Evolutionary conservation across 2,888 invertebrate species (phyloP).

Genomic region (Rhingia campestris): DNA sequence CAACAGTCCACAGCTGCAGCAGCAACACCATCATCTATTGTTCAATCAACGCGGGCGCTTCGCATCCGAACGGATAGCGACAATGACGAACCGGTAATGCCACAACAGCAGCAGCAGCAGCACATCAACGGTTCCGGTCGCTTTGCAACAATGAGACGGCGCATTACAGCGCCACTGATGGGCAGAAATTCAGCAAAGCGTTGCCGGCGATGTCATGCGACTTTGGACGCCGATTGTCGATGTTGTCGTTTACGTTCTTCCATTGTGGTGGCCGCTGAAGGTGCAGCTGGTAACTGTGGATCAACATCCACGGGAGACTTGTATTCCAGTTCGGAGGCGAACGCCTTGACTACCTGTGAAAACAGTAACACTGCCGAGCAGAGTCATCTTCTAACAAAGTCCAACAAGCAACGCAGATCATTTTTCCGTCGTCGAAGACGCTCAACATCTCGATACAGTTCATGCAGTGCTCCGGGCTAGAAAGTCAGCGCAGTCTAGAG

Average conservation of each 20-base stretch:
- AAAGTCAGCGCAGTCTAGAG: neutral
- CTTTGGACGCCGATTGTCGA: conserved; percentile 54
- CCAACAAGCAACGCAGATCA: conserved; percentile 43
- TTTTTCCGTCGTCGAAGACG: conserved; percentile 71
- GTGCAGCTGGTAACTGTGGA: conserved; percentile 40
- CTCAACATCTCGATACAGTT: conserved; percentile 74
- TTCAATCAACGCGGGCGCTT: conserved; percentile 59
- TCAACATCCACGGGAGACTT: conserved; percentile 74
- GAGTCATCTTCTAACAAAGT: conserved; percentile 48
- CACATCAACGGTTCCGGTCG: conserved; percentile 41
- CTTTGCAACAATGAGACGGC: conserved; percentile 76
- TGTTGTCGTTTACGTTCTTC: conserved; percentile 49
- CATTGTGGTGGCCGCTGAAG: conserved; percentile 51
- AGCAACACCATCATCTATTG: conserved; percentile 49
- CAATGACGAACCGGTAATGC: conserved; percentile 36
- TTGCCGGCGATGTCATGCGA: conserved; percentile 76
- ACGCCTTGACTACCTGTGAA: conserved; percentile 60
- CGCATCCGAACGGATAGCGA: conserved; percentile 50
- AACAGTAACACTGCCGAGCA: conserved; percentile 47
- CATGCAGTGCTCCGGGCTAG: conserved; percentile 77
- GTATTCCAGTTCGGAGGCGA: conserved; percentile 73
- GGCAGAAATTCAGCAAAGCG: conserved; percentile 76
- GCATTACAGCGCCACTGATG: conserved; percentile 76
- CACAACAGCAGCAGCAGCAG: conserved; percentile 38
- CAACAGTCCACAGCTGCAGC: conserved; percentile 52